Percentiles rank a stretch among this genome's conserved stretches.
Evolutionary conservation across 2,797 vertebrate genomes (phyloP).

Genomic region (Chelidonichthys spinosus): DNA sequence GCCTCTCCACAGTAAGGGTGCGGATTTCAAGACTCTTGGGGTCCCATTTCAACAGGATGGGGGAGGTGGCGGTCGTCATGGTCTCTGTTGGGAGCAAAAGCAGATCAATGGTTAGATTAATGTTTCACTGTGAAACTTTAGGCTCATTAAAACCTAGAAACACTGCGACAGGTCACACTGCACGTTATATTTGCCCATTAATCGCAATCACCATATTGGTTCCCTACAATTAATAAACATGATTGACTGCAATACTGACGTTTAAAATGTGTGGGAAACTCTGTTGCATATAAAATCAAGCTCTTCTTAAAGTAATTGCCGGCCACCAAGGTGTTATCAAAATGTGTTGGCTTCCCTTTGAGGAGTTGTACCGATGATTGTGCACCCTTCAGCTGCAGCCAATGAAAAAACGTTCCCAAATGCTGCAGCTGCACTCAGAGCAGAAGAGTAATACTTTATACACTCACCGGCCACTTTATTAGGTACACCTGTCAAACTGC

Average conservation of each 20-base stretch:
- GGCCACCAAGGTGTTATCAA: neutral
- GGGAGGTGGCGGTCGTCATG: constrained; percentile 89
- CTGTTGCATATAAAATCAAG: too few relatives aligned
- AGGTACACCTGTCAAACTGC: too few relatives aligned
- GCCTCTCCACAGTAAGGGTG: constrained; percentile 88
- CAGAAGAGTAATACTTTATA: neutral
- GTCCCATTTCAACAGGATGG: constrained; percentile 90
- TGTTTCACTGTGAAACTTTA: neutral
- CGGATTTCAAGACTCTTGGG: constrained; percentile 90
- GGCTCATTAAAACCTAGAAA: neutral
- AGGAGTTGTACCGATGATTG: too few relatives aligned
- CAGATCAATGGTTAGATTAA: constrained; percentile 24
- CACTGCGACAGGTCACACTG: neutral
- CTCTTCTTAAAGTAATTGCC: neutral
- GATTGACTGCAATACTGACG: too few relatives aligned
- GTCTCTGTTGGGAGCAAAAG: constrained; percentile 72
- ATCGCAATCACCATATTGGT: too few relatives aligned
- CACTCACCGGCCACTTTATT: too few relatives aligned
- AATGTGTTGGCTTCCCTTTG: neutral
- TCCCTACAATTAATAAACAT: too few relatives aligned
- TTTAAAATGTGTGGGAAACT: too few relatives aligned
- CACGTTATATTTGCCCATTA: neutral
- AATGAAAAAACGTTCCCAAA: too few relatives aligned
- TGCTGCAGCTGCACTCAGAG: neutral
- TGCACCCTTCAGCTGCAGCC: too few relatives aligned